These are phyloP conservation scores for Cabera pusaria DNA, from an alignment of 2,888 invertebrate genomes.

Conservation along the genomic window DNA sequence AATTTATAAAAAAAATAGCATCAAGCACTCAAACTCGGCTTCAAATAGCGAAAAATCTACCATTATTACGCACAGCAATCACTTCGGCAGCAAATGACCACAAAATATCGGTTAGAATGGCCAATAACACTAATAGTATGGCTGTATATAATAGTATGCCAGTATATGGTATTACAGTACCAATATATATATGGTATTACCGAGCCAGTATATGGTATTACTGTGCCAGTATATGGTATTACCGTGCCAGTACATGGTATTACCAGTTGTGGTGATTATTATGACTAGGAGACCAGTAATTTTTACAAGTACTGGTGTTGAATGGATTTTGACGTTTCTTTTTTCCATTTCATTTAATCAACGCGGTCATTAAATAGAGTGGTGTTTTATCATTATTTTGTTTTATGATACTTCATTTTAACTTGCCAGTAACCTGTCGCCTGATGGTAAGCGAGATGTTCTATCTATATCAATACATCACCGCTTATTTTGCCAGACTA, in stretches of 20 bases:
- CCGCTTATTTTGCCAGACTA: too few species aligned
- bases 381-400: too few species aligned
- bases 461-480: too few species aligned
- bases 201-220: too few species aligned
- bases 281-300: constrained; percentile 3
- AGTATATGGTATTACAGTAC: too few species aligned
- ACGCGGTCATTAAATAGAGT: too few species aligned
- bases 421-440: too few species aligned
- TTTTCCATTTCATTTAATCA: not conserved
- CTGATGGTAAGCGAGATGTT: too few species aligned
- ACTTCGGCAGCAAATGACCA: constrained; percentile 50
- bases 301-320: constrained; percentile 3
- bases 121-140: constrained; percentile 49
- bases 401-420: too few species aligned
- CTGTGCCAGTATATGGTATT: constrained; percentile 10
- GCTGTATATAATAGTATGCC: constrained; percentile 16
- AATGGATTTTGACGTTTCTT: constrained; percentile 1
- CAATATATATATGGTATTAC: too few species aligned
- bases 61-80: constrained; percentile 36
- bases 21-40: not conserved
- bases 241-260: constrained; percentile 26
- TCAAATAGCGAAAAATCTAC: constrained; percentile 42
- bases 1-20: too few species aligned
- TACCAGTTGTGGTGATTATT: constrained; percentile 2
- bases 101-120: constrained; percentile 54